phyloP scores from a whole-genome alignment of 2,888 invertebrate species.

The Aquatica leii region DNA sequence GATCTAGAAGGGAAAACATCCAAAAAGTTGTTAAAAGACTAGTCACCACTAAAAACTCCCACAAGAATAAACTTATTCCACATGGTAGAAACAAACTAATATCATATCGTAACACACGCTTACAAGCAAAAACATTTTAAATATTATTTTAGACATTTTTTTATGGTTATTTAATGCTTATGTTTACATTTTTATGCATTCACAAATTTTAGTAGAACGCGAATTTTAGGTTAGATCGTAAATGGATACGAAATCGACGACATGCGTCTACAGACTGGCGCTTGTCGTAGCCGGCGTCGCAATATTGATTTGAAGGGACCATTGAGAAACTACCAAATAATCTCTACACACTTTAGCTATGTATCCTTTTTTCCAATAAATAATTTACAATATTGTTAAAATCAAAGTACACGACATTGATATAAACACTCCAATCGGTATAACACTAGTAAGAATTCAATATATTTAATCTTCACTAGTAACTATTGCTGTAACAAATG shows the following conservation, averaged over 20 bases:
- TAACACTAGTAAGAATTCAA: too few species aligned
- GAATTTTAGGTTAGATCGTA: constrained; percentile 52
- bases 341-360: not conserved
- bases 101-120: constrained; percentile 25
- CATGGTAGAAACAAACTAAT: constrained; percentile 31
- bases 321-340: constrained; percentile 23
- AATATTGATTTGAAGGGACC: constrained; percentile 41
- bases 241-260: constrained; percentile 50
- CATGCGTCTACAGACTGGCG: constrained; percentile 55
- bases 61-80: constrained; percentile 38
- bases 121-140: not conserved
- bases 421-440: too few species aligned
- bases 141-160: not conserved
- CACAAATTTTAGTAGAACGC: constrained; percentile 25
- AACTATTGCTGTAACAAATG: too few species aligned
- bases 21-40: constrained; percentile 25
- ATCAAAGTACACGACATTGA: too few species aligned
- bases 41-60: constrained; percentile 46
- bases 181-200: constrained; percentile 5
- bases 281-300: constrained; percentile 41
- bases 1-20: constrained; percentile 39
- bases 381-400: too few species aligned
- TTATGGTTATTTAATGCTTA: constrained; percentile 7
- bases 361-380: too few species aligned
- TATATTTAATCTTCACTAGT: too few species aligned